Evolutionary conservation across 2,888 invertebrate genomes (phyloP).

Genomic region (Bellardia pandia): DNA sequence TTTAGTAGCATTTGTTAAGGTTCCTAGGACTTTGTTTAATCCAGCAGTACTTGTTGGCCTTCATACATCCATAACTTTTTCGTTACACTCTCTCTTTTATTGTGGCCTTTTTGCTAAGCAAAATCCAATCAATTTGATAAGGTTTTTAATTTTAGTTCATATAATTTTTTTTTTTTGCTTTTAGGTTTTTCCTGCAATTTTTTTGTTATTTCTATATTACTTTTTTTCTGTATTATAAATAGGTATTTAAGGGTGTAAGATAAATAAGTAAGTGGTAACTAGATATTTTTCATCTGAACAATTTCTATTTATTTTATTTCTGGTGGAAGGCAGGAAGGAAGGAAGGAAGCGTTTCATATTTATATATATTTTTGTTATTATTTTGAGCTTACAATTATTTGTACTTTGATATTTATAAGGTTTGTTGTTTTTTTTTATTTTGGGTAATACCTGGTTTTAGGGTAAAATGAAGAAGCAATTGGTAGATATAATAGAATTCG

Average conservation of each 20-base stretch:
- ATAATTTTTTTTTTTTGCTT: no score
- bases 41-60: no score
- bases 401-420: slow-evolving; percentile 57
- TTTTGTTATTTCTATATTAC: no score
- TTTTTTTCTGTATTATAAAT: slow-evolving; percentile 2
- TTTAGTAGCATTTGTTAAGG: no score
- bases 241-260: slow-evolving; percentile 53
- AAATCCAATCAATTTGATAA: no score
- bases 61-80: no score
- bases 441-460: slow-evolving; percentile 28
- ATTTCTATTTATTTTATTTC: slow-evolving; percentile 27
- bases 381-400: slow-evolving; percentile 45
- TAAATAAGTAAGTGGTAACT: slow-evolving; percentile 64
- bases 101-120: no score
- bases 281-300: slow-evolving; percentile 60
- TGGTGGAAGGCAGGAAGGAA: background rate
- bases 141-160: no score
- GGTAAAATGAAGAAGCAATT: slow-evolving; percentile 19
- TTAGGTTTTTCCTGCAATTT: no score
- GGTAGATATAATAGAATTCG: slow-evolving; percentile 22
- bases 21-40: no score
- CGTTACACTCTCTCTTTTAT: no score
- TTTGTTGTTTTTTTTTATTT: background rate
- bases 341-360: slow-evolving; percentile 42
- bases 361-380: slow-evolving; percentile 37